Base-by-base conservation (phyloP, 2,797 vertebrate species). In the Synaphobranchus kaupii region DNA sequence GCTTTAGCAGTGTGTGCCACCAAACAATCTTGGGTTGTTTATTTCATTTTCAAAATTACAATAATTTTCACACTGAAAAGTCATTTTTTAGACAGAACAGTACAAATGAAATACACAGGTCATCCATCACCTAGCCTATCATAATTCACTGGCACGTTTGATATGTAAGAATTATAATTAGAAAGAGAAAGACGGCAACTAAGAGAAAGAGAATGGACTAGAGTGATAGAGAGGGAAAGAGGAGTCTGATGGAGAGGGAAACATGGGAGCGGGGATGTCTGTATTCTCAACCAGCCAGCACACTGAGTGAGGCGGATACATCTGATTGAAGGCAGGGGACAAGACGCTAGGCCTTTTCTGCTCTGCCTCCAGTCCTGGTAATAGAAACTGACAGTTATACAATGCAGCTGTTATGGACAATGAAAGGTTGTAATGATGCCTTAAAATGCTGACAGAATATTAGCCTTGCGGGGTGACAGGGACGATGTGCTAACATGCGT, bases 301-400 rank as follows among this genome's bases (percentile, higher is more conserved):
- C 54, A 44, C 44, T 84, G 2, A 63, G 54, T 39, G 44, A 85
- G 73, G 87, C 54, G 52, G 80, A 88, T 63, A 78, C 60, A 83
- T 76, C 34, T 47, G 78, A 89, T 87, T 83, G 82, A 90, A 71
- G 28, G 25, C 39, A 15, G 44, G 76, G 44, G 63, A 78, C 71
- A 15, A 0, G n/a, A 85, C 84, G 54, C 50, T 73, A 47, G 78
- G 44, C 76, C 88, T 66, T 71, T 28, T 88, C 66, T 47, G 31
- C 85, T 86, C 63, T 86, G 86, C n/a, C 50, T 44, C 44, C 84
- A 44, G 71, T 47, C 54, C 80, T 60, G 31, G 47, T 90, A 91
- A 93, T 89, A 56, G 85, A 88, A 91, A 90, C 83, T 90, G 91
- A 91, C 90, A 91, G 84, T 88, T 90, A 88, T 91, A 86, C 90